These are phyloP conservation scores for Xerus inauris DNA, from an alignment of 2,113 vertebrate species.

Conservation along the genomic window DNA sequence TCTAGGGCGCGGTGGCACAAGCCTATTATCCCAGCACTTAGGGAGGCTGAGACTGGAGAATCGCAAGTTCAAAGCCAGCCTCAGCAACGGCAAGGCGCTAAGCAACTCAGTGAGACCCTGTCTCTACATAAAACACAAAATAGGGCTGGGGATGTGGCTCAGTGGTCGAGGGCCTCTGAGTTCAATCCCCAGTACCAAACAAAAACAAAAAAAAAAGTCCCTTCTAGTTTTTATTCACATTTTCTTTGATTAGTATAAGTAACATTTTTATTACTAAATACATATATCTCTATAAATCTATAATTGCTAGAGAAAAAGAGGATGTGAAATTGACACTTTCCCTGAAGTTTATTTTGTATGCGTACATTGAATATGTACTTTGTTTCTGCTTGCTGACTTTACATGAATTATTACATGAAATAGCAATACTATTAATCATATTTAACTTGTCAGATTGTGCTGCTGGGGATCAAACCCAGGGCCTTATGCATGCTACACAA, in stretches of 20 bases:
- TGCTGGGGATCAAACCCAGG: background rate
- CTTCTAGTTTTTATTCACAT: background rate
- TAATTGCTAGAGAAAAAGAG: slow-evolving; percentile 1
- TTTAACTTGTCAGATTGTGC: background rate
- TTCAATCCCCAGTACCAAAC: too few relatives aligned
- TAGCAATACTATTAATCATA: slow-evolving; percentile 19
- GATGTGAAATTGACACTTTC: slow-evolving; percentile 19
- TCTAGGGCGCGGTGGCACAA: too few relatives aligned
- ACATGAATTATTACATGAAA: slow-evolving; percentile 7
- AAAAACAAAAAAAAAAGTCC: too few relatives aligned
- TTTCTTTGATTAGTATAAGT: slow-evolving; percentile 19
- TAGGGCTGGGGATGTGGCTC: too few relatives aligned
- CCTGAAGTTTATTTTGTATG: slow-evolving; percentile 40
- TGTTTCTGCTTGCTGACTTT: slow-evolving; percentile 23
- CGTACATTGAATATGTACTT: background rate
- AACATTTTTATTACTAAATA: slow-evolving; percentile 35
- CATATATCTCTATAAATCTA: background rate
- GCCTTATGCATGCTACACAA: background rate
- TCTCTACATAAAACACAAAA: too few relatives aligned
- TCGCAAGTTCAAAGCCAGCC: too few relatives aligned
- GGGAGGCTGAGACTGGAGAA: too few relatives aligned
- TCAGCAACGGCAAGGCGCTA: too few relatives aligned
- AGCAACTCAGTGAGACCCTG: too few relatives aligned
- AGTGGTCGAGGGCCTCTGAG: too few relatives aligned
- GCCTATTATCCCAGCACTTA: too few relatives aligned